Percentiles rank a stretch among this genome's conserved stretches.
These are phyloP conservation scores for Scarus forsteni DNA, from an alignment of 2,797 vertebrate species.

Conservation along the genomic window DNA sequence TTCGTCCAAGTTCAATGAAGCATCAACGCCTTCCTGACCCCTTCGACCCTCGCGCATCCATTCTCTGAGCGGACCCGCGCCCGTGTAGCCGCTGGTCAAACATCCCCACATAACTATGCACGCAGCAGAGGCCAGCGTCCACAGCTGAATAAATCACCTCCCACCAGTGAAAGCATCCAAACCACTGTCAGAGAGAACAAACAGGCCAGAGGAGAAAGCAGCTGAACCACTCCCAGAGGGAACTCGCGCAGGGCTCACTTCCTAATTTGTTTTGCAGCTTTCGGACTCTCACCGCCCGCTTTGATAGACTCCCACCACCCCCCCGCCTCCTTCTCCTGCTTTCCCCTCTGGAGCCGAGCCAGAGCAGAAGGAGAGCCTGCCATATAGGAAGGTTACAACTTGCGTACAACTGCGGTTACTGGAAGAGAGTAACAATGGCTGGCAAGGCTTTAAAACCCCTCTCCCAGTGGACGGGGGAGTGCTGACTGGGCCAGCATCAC, in stretches of 20 bases:
- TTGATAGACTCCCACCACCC: slow-evolving; percentile 58
- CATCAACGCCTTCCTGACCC: slow-evolving; percentile 41
- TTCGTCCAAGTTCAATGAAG: slow-evolving; percentile 42
- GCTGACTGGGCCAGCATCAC: slow-evolving; percentile 72
- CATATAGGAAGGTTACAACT: slow-evolving; percentile 83
- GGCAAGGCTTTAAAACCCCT: slow-evolving; percentile 82
- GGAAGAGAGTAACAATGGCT: slow-evolving; percentile 86
- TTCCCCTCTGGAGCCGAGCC: slow-evolving; percentile 78
- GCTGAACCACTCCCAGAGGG: slow-evolving; percentile 73
- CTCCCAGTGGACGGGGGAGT: slow-evolving; percentile 70
- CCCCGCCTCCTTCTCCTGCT: slow-evolving; percentile 10
- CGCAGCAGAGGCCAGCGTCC: slow-evolving; percentile 42
- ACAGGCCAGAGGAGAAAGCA: slow-evolving; percentile 61
- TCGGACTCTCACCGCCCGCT: slow-evolving; percentile 52
- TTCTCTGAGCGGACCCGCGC: slow-evolving; percentile 28
- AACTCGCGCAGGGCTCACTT: slow-evolving; percentile 69
- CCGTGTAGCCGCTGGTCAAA: slow-evolving; percentile 41
- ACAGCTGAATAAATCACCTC: slow-evolving; percentile 77
- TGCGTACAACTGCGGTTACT: slow-evolving; percentile 80
- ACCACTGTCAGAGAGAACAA: slow-evolving; percentile 73
- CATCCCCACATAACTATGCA: slow-evolving; percentile 38
- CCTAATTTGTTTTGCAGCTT: slow-evolving; percentile 81
- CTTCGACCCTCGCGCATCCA: slow-evolving; percentile 29
- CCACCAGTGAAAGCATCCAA: slow-evolving; percentile 61
- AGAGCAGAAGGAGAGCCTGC: slow-evolving; percentile 67